These are phyloP conservation scores for Eclectus roratus DNA, from an alignment of 2,113 vertebrate genomes.

Conservation along the genomic window DNA sequence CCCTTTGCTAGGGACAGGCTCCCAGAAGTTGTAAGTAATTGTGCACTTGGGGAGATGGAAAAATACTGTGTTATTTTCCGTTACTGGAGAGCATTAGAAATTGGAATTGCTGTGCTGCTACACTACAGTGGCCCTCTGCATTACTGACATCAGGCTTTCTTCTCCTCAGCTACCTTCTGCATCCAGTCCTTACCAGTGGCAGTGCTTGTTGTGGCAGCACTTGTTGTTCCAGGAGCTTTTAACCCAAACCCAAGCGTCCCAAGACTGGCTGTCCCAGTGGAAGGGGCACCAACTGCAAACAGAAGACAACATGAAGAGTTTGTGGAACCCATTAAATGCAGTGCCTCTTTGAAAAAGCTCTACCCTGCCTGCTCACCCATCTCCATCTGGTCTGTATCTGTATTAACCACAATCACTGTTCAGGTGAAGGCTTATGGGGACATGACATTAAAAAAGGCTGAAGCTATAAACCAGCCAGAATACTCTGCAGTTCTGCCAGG, in stretches of 20 bases:
- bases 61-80: neutral
- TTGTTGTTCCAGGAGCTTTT: constrained; percentile 40
- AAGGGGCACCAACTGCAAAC: constrained; percentile 47
- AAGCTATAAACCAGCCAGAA: neutral
- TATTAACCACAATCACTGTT: neutral
- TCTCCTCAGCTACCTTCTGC: neutral
- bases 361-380: neutral
- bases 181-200: neutral
- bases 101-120: neutral
- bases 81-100: neutral
- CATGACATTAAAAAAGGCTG: neutral
- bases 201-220: constrained; percentile 6
- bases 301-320: neutral
- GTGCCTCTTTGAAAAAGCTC: neutral
- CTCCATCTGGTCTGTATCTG: neutral
- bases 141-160: neutral
- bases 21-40: neutral
- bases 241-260: constrained; percentile 62
- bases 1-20: neutral
- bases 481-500: neutral
- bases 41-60: neutral
- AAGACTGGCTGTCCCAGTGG: neutral
- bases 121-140: neutral
- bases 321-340: neutral
- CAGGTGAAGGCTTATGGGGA: neutral